Percentiles rank a stretch among this genome's conserved stretches.
Evolutionary conservation across 1,140 invertebrate species (phyloP).

Genomic region (Agrilus planipennis): DNA sequence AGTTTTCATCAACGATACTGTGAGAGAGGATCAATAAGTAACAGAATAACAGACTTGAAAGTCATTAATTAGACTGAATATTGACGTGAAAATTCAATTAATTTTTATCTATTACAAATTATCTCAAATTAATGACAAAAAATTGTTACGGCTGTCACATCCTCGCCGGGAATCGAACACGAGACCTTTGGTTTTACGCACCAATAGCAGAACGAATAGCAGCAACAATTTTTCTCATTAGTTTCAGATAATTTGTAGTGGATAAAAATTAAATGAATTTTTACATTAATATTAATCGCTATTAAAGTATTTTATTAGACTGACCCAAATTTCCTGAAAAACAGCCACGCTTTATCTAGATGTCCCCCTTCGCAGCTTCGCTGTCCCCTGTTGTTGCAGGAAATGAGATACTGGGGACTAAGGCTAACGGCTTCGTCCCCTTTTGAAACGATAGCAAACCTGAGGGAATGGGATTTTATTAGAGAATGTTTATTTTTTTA

Average conservation of each 20-base stretch:
- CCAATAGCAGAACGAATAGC: no score
- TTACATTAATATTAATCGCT: no score
- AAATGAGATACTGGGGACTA: constrained; percentile 74
- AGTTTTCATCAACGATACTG: constrained; percentile 68
- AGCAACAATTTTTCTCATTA: no score
- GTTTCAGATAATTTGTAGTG: no score
- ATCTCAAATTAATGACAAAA: no score
- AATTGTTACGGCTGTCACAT: no score
- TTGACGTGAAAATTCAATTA: no score
- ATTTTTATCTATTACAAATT: no score
- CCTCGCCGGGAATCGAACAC: no score
- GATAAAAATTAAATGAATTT: no score
- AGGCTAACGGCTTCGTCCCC: constrained; percentile 56
- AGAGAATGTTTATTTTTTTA: neutral
- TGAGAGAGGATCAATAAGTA: constrained; percentile 6
- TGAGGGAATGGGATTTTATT: constrained; percentile 15
- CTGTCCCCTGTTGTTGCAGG: constrained; percentile 66
- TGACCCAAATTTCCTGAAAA: constrained; percentile 71
- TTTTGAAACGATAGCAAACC: constrained; percentile 70
- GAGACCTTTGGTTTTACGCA: no score
- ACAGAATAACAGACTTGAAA: constrained; percentile 1
- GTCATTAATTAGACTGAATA: no score
- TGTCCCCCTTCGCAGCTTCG: constrained; percentile 77
- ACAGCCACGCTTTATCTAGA: constrained; percentile 84
- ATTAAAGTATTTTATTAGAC: constrained; percentile 6